These are phyloP conservation scores for Balaeniceps rex DNA, from an alignment of 2,113 vertebrate species.

Conservation along the genomic window DNA sequence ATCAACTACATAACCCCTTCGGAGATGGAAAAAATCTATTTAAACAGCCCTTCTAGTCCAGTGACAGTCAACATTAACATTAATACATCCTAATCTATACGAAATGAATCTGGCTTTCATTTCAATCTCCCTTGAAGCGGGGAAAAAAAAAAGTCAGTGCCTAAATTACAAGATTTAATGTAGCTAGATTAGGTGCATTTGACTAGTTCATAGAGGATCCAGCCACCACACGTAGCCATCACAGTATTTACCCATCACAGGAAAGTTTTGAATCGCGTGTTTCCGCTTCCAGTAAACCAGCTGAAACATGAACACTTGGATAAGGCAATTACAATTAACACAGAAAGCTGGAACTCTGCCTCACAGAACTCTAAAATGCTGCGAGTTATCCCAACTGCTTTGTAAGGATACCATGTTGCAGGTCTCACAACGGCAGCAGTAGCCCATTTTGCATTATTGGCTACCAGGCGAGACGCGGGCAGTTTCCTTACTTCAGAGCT, in stretches of 20 bases:
- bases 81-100: neutral
- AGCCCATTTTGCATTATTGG: neutral
- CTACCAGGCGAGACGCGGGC: fast-evolving
- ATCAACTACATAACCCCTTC: neutral
- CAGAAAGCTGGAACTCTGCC: neutral
- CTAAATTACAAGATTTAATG: neutral
- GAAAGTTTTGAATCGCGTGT: neutral
- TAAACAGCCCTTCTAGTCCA: neutral
- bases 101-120: neutral
- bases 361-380: neutral
- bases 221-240: neutral
- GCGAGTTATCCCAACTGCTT: neutral
- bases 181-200: neutral
- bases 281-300: neutral
- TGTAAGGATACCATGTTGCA: too few species aligned
- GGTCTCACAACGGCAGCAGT: neutral
- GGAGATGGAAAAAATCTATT: neutral
- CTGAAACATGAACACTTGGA: neutral
- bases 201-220: neutral
- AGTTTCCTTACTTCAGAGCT: neutral
- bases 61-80: neutral
- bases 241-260: neutral
- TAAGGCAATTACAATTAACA: neutral
- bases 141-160: neutral
- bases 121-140: neutral